Evolutionary conservation across 37 sponge, comb jelly and placozoan species (phyloP), one percentile per base, ranked within the genome.

Genomic region (Oopsacas minuta): DNA sequence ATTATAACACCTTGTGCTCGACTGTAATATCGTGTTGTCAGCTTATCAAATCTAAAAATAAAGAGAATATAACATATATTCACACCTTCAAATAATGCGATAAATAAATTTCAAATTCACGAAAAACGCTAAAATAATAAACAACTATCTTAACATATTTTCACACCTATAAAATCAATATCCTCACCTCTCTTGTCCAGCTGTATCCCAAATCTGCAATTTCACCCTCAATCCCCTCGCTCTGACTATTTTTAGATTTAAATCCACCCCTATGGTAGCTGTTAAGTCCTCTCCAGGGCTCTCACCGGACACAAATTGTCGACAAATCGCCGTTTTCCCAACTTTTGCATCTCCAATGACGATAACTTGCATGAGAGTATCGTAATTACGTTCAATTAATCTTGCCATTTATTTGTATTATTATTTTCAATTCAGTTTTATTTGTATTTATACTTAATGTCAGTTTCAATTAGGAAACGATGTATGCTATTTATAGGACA

Each of bases 361-460:
- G 7, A 61, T 61, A 3, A 61, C 22, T 12, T 10, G 20, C 22
- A 61, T 20, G 28, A 61, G 75, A 32, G 3, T 61, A 12, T 61
- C 22, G 75, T 61, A 61, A n/a, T 61, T 61, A 32, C 75, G 20
- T n/a, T 61, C 75, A 20, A 61, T 12, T 61, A 61, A 34, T 32
- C 75, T 61, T n/a, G 75, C 75, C 75, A 61, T 61, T n/a, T n/a
- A n/a, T n/a, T n/a, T 61, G 75, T 61, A 25, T 61, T 61, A 61
- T 25, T 61, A 12, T n/a, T 25, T 5, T 25, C 75, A 3, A 25
- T 61, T 61, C 7, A 61, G 20, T 46, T 22, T 46, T 17, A 46
- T 12, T 61, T 61, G 75, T 3, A 61, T 61, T n/a, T 61, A 61
- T 42, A 42, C 49, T 42, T 15, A 42, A 42, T 42, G 12, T 42